Evolutionary conservation across 2,888 invertebrate species (phyloP).

Genomic region (Leptopilina syphax): DNA sequence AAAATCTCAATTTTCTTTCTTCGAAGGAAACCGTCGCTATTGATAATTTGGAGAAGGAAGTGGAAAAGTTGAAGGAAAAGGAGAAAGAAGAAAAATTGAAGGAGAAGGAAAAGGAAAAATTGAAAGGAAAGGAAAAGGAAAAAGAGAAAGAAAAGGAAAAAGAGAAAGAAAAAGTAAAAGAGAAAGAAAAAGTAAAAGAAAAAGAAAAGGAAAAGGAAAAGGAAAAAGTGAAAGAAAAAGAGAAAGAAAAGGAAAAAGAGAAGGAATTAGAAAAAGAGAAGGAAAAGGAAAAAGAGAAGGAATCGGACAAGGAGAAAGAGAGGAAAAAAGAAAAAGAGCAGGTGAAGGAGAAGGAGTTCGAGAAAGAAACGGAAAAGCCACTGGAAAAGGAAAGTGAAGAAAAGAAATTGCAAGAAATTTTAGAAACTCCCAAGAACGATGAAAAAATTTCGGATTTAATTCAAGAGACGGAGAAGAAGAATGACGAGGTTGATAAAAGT

Average conservation of each 20-base stretch:
- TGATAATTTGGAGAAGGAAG: constrained; percentile 44
- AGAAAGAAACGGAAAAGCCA: too few relatives aligned
- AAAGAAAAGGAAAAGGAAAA: neutral
- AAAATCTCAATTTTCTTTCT: neutral
- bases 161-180: neutral
- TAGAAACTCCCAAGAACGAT: neutral
- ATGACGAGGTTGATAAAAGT: too few relatives aligned
- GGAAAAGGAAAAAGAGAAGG: neutral
- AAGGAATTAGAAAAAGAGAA: neutral
- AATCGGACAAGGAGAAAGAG: neutral
- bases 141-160: neutral
- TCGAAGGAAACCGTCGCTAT: neutral
- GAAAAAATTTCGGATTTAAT: too few relatives aligned
- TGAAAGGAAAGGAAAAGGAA: neutral
- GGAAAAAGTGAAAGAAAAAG: neutral
- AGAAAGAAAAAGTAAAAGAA: neutral
- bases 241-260: neutral
- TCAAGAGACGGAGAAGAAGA: too few relatives aligned
- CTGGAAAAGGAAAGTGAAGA: neutral
- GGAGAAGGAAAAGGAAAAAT: neutral
- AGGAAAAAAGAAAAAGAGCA: neutral
- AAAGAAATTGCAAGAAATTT: neutral
- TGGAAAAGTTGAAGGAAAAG: constrained; percentile 28
- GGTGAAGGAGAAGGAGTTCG: neutral
- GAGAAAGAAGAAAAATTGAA: neutral